These are phyloP conservation scores for Babylonia areolata DNA, from an alignment of 1,140 invertebrate species.

Conservation along the genomic window DNA sequence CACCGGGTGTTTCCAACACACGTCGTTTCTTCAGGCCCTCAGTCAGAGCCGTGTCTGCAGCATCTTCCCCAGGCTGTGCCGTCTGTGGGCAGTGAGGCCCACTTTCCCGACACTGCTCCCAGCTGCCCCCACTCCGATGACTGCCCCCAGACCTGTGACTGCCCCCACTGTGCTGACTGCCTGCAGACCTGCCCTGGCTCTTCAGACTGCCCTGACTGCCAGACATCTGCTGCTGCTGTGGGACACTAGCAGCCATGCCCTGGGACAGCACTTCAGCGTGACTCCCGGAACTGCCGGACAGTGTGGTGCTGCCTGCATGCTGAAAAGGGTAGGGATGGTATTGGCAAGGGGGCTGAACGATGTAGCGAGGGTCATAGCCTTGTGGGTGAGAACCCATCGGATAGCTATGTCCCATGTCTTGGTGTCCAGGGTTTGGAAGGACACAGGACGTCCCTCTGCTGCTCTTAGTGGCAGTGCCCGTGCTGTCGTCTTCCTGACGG, in stretches of 20 bases:
- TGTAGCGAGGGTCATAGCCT: not conserved
- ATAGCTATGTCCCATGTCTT: not conserved
- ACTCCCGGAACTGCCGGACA: not conserved
- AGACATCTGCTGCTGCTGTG: not conserved
- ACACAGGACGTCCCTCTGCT: not conserved
- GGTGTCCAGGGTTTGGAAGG: not conserved
- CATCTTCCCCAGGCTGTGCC: not conserved
- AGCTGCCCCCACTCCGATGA: not conserved
- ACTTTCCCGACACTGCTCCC: not conserved
- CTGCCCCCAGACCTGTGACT: not conserved
- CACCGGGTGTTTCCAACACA: not conserved
- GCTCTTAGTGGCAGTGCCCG: not conserved
- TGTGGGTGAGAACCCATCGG: not conserved
- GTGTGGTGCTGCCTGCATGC: not conserved
- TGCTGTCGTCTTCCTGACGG: not conserved
- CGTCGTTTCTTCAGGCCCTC: not conserved
- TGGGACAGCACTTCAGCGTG: not conserved
- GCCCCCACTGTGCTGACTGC: not conserved
- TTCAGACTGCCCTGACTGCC: constrained; percentile 6
- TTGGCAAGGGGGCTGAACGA: not conserved
- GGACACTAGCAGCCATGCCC: not conserved
- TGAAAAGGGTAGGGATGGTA: not conserved
- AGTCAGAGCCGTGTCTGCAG: not conserved
- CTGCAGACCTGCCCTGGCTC: not conserved
- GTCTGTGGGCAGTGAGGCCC: not conserved